Base-by-base conservation (phyloP, 2,888 invertebrate genomes). In the Zygothrica quintamaculata region DNA sequence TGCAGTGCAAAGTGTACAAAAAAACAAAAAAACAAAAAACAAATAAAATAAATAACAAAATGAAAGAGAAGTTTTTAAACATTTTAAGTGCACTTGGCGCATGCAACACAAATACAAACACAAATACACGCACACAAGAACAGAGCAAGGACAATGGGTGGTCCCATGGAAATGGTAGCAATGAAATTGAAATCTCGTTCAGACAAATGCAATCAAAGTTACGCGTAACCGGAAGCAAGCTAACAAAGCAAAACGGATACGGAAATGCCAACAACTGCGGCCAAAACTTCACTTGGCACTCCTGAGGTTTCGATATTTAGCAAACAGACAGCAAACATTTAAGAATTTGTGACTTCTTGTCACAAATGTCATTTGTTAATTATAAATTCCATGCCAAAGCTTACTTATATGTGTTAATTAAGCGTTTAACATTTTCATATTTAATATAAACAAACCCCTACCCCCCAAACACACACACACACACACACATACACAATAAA, bases 181-280 rank as follows among this genome's bases (percentile, higher is more conserved):
- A 84, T 81, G 84, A 73, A 80, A 81, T 70, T 74, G 53, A 81
- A 77, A 81, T 70, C 78, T 53, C 36, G 39, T 57, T 36, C 60
- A 67, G 48, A 65, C 52, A 75, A 59, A 55, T 66, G 65, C 58
- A 61, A 64, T 65, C 65, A 69, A 53, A 68, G 61, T 61, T 61
- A 40, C 43, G 37, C 46, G 43, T 25, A 57, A 61, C 52, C 61
- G 81, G 84, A 80, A 60, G 51, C 50, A 29, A 56, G 29, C 59
- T 70, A 75, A 73, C 84, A 81, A 84, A 77, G 84, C 67, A 68
- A 73, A 84, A 60, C 75, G 73, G 78, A 84, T 61, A 48, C 67
- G 66, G 75, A 77, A 81, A 75, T 80, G 61, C 65, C 80, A 64
- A 71, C 62, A 56, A 52, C 74, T 65, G 60, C 40, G 58, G 46